Evolutionary conservation across 2,113 vertebrate species (phyloP).

Genomic region (Scalopus aquaticus): DNA sequence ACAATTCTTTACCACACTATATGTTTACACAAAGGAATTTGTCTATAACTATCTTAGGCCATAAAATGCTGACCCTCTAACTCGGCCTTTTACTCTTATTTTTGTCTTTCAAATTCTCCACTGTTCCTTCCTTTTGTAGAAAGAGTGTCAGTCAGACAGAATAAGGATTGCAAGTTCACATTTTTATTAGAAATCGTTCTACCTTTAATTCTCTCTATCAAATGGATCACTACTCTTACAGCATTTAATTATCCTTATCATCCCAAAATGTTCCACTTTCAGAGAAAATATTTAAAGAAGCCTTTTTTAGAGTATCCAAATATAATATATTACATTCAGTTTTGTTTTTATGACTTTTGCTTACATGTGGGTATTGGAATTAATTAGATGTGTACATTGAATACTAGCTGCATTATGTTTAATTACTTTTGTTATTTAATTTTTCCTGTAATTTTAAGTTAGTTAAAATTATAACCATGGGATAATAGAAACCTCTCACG

Average conservation of each 20-base stretch:
- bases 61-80: not conserved
- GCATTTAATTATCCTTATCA: slow-evolving; percentile 69
- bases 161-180: slow-evolving; percentile 56
- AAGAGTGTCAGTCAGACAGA: not conserved
- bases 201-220: slow-evolving; percentile 83
- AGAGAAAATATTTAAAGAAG: slow-evolving; percentile 84
- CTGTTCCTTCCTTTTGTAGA: not conserved
- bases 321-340: slow-evolving; percentile 1
- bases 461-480: slow-evolving; percentile 51
- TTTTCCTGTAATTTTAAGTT: slow-evolving; percentile 61
- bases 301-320: slow-evolving; percentile 75
- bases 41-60: not conserved
- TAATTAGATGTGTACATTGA: slow-evolving; percentile 54
- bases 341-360: slow-evolving; percentile 27
- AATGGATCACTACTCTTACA: slow-evolving; percentile 81
- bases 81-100: not conserved
- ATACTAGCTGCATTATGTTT: slow-evolving; percentile 31
- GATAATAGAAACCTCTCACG: slow-evolving; percentile 39
- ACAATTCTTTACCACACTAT: not conserved
- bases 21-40: not conserved
- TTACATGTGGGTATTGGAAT: slow-evolving; percentile 35
- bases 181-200: slow-evolving; percentile 84
- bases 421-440: slow-evolving; percentile 67
- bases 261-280: slow-evolving; percentile 76
- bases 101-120: not conserved